A percentile compares a stretch with the other conserved stretches of the same genome.
Evolutionary conservation across 2,888 invertebrate species (phyloP).

Genomic region (Keiferia lycopersicella): DNA sequence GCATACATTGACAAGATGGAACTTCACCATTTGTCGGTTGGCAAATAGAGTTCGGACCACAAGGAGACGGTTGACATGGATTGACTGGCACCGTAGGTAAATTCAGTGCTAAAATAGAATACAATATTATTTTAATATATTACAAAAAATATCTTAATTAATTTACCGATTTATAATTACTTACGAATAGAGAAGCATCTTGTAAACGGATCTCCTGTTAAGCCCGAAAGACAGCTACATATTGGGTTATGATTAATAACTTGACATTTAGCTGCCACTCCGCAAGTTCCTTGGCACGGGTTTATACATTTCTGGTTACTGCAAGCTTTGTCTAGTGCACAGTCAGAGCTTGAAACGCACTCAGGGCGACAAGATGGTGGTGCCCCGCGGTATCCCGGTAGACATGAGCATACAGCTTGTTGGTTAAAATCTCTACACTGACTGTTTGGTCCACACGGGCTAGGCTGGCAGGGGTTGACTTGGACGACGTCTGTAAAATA

Average conservation of each 20-base stretch:
- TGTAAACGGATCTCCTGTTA: conserved; percentile 86
- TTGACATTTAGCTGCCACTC: conserved; percentile 86
- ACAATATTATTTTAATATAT: conserved; percentile 22
- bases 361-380: conserved; percentile 87
- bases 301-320: conserved; percentile 86
- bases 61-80: conserved; percentile 88
- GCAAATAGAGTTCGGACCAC: conserved; percentile 87
- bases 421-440: conserved; percentile 82
- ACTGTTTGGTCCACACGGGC: conserved; percentile 84
- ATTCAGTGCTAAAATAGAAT: conserved; percentile 50
- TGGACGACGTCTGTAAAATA: conserved; percentile 57
- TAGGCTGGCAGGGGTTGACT: conserved; percentile 82
- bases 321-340: conserved; percentile 86
- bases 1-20: conserved; percentile 87
- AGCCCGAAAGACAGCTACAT: conserved; percentile 84
- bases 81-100: conserved; percentile 63
- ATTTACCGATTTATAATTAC: conserved; percentile 37
- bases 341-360: conserved; percentile 87
- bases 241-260: conserved; percentile 89
- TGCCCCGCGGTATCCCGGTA: conserved; percentile 83
- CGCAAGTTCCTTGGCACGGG: conserved; percentile 90
- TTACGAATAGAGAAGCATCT: conserved; percentile 80
- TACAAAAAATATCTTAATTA: neutral
- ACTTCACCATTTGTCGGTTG: conserved; percentile 76
- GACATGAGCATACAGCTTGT: conserved; percentile 86